Evolutionary conservation across 2,888 invertebrate species (phyloP).

Genomic region (Epinotia bilunana): DNA sequence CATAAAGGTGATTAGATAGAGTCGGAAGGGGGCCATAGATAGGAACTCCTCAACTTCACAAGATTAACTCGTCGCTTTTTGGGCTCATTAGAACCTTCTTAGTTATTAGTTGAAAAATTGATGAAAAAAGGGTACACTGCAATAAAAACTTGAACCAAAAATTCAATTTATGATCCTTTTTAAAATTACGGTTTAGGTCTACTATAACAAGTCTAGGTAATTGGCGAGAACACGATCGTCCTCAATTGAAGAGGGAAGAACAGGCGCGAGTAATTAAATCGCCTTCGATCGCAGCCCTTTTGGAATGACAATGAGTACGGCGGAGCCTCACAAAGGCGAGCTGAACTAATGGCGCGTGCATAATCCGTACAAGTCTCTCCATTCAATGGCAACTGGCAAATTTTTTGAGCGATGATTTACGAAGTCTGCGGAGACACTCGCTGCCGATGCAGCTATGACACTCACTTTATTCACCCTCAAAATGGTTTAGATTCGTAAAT

Average conservation of each 20-base stretch:
- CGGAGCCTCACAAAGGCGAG: conserved; percentile 68
- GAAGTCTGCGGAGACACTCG: conserved; percentile 35
- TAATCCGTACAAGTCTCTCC: conserved; percentile 73
- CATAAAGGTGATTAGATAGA: no score
- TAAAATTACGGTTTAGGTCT: not conserved
- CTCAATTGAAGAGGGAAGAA: conserved; percentile 52
- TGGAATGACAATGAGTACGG: conserved; percentile 67
- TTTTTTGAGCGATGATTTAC: conserved; percentile 64
- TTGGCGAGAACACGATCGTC: conserved; percentile 35
- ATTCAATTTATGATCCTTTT: no score
- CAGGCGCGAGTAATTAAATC: conserved; percentile 63
- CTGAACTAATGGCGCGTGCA: conserved; percentile 73
- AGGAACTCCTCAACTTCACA: no score
- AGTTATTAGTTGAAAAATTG: no score
- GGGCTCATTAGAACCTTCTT: no score
- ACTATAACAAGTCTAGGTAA: conserved; percentile 20
- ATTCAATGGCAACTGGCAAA: conserved; percentile 69
- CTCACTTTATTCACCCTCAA: conserved; percentile 8
- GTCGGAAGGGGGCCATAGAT: no score
- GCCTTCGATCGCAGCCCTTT: conserved; percentile 59
- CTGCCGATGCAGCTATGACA: conserved; percentile 35
- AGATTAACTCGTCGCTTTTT: no score
- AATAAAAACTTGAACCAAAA: no score
- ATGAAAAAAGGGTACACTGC: no score
- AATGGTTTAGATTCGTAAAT: conserved; percentile 10